Evolutionary conservation across 1,140 invertebrate genomes (phyloP).

Genomic region (Proctacanthus coquilletti): DNA sequence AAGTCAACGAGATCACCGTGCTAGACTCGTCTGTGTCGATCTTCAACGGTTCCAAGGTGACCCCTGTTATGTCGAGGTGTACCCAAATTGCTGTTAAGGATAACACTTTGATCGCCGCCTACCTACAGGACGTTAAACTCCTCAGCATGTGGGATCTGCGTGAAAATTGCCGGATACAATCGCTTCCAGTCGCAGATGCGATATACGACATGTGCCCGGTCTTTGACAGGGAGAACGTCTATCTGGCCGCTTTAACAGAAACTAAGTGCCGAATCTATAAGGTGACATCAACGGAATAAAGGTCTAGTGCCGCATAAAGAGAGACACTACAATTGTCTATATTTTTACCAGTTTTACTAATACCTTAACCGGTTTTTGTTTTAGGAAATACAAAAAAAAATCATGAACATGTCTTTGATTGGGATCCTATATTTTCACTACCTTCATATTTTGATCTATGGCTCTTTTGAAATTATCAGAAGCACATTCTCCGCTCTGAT

Average conservation of each 20-base stretch:
- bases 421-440: no score
- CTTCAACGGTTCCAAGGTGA: slow-evolving; percentile 43
- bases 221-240: slow-evolving; percentile 30
- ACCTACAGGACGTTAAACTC: slow-evolving; percentile 44
- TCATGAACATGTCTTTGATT: no score
- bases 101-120: slow-evolving; percentile 44
- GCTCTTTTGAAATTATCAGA: no score
- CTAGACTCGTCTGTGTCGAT: slow-evolving; percentile 36
- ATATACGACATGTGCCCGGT: slow-evolving; percentile 49
- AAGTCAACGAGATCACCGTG: slow-evolving; percentile 30
- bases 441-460: no score
- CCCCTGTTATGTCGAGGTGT: slow-evolving; percentile 44
- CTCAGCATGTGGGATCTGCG: slow-evolving; percentile 51
- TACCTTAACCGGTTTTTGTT: no score
- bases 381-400: no score
- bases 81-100: slow-evolving; percentile 37
- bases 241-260: slow-evolving; percentile 47
- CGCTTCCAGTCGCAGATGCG: slow-evolving; percentile 39
- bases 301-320: no score
- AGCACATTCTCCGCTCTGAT: no score
- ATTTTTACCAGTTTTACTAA: no score
- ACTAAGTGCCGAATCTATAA: slow-evolving; percentile 47
- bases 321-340: no score
- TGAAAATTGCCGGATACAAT: slow-evolving; percentile 37
- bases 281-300: slow-evolving; percentile 11